Conservation (phyloP, 1,140 invertebrate genomes). For the Aphelenchoides avenae region DNA sequence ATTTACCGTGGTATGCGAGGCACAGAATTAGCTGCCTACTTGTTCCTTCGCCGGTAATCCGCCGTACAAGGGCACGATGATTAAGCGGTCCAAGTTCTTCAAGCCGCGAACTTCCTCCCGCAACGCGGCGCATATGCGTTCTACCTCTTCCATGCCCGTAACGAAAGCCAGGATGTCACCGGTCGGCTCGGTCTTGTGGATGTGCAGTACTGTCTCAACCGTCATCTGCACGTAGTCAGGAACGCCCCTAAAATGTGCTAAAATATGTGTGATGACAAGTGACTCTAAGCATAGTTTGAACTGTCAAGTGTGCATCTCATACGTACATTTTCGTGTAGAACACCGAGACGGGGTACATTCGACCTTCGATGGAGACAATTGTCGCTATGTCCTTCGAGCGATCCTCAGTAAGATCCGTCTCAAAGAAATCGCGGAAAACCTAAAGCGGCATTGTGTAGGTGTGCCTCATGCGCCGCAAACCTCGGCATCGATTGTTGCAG, state of each 20-base stretch:
- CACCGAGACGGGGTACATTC: conserved; percentile 80
- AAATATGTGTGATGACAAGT: no score
- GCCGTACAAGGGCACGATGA: conserved; percentile 86
- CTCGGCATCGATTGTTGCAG: conserved; percentile 95
- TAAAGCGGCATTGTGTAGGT: conserved; percentile 61
- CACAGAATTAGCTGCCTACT: conserved; percentile 47
- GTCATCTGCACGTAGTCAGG: conserved; percentile 66
- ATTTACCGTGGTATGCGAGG: conserved; percentile 9
- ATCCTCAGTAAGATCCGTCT: conserved; percentile 66
- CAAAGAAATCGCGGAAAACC: conserved; percentile 78
- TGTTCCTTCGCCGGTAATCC: conserved; percentile 74
- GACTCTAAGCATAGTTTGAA: no score
- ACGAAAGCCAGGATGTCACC: conserved; percentile 90
- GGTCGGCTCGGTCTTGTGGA: conserved; percentile 73
- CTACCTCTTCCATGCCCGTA: conserved; percentile 84
- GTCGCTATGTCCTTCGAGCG: conserved; percentile 69
- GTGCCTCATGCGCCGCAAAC: conserved; percentile 79
- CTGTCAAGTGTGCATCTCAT: no score
- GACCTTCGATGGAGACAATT: conserved; percentile 81
- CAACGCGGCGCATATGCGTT: conserved; percentile 60
- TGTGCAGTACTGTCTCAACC: conserved; percentile 80
- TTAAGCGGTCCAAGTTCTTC: conserved; percentile 69
- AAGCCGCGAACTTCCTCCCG: conserved; percentile 64
- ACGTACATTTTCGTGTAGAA: conserved; percentile 70
- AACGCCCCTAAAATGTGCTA: conserved; percentile 37